A percentile compares a stretch with the other conserved stretches of the same genome.
These are phyloP conservation scores for Pyrrhura leucotis DNA, from an alignment of 2,797 vertebrate species.

Conservation along the genomic window DNA sequence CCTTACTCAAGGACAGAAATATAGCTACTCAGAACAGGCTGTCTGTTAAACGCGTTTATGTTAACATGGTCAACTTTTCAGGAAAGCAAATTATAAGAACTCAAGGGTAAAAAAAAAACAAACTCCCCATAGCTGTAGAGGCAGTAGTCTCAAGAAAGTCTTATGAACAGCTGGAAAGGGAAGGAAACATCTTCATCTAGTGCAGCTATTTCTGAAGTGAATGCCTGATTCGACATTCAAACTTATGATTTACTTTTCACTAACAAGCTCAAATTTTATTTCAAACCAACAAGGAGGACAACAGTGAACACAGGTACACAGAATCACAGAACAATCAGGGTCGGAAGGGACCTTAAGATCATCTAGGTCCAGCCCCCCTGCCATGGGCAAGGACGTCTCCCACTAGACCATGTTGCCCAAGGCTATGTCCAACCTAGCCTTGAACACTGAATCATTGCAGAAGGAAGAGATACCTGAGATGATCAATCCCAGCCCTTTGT, in stretches of 20 bases:
- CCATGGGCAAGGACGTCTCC: not conserved
- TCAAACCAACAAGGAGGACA: not conserved
- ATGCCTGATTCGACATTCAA: not conserved
- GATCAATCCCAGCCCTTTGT: not conserved
- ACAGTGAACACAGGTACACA: not conserved
- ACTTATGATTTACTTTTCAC: not conserved
- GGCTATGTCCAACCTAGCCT: not conserved
- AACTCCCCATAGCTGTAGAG: not conserved
- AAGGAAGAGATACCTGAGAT: not conserved
- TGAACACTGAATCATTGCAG: not conserved
- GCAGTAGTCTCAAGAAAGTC: not conserved
- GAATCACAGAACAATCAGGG: not conserved
- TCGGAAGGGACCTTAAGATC: not conserved
- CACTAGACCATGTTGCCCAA: not conserved
- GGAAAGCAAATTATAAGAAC: not conserved
- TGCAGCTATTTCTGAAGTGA: not conserved
- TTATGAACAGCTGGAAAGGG: not conserved
- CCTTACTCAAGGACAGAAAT: not conserved
- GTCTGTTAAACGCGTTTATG: not conserved
- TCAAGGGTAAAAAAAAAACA: not conserved
- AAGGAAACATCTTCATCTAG: not conserved
- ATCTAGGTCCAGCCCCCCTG: not conserved
- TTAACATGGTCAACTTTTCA: not conserved
- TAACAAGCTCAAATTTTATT: not conserved
- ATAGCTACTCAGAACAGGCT: not conserved